Evolutionary conservation across 2,113 vertebrate species (phyloP), one percentile per base, ranked within the genome.

Genomic region (Cynocephalus volans): DNA sequence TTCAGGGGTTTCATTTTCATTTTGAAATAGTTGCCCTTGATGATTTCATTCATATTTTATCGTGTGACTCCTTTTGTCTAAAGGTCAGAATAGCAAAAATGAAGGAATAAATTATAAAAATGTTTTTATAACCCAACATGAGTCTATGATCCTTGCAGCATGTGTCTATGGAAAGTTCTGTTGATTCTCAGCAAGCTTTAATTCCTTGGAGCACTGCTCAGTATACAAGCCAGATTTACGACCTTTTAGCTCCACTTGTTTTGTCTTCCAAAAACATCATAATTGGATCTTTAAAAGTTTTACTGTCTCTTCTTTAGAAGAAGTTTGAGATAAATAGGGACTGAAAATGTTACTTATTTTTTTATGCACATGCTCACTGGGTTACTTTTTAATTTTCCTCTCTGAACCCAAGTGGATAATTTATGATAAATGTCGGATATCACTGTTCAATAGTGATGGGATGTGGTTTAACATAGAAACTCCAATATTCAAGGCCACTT

Each of bases 61-160:
- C 77, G 5, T 72, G 41, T 85, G 58, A 65, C 18, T 93, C 6
- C 4, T 86, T 95, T 87, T 4, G 33, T 65, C 23, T 80, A 76
- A 89, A 97, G 79, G n/a, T 86, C 88, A 89, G 48, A 90, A 82
- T 64, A 89, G 73, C 36, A 81, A 56, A 89, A 92, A 77, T 72
- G 17, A 95, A 88, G 28, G 76, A 60, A 64, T 62, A 77, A 79
- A 23, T 76, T 52, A 54, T 14, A 54, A 93, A 91, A 54, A 48
- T n/a, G 26, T 33, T 62, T 75, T 93, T 84, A 80, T 93, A 58
- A 82, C 26, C n/a, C 36, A 72, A 10, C 28, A 9, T 84, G 33
- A 65, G 10, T 76, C 86, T 70, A 2, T 90, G 86, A 81, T 70
- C 24, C 33, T 86, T 82, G 19, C 2, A 80, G 33, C 23, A 60